Conservation (phyloP, 2,888 invertebrate species). For the Crocallis elinguaria region DNA sequence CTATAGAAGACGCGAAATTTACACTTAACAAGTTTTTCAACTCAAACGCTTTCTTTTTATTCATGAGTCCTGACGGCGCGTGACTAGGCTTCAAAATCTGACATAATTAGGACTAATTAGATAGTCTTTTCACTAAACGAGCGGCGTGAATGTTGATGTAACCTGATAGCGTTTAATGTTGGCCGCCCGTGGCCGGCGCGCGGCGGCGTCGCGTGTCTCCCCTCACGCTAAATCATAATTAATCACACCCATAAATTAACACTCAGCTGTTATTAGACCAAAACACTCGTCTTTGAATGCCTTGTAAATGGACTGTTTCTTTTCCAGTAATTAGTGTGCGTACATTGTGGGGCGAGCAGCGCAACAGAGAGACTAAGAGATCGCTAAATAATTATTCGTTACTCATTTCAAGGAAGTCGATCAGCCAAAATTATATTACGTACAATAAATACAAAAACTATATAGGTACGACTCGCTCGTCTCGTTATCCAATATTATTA, state of each 20-base stretch:
- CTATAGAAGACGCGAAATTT: neutral
- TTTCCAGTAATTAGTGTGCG: neutral
- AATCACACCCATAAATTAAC: slow-evolving; percentile 20
- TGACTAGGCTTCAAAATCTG: slow-evolving; percentile 1
- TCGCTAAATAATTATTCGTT: too few relatives aligned
- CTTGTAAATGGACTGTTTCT: neutral
- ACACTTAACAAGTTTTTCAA: too few relatives aligned
- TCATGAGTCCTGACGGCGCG: neutral
- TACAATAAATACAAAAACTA: too few relatives aligned
- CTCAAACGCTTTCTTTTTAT: neutral
- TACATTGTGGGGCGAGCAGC: too few relatives aligned
- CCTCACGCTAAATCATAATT: slow-evolving; percentile 33
- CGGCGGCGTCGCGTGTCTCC: slow-evolving; percentile 11
- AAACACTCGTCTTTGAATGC: slow-evolving; percentile 1
- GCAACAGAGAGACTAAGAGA: too few relatives aligned
- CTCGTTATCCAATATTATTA: too few relatives aligned
- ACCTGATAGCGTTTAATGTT: neutral
- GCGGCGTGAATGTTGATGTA: neutral
- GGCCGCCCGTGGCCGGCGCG: neutral
- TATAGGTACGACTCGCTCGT: too few relatives aligned
- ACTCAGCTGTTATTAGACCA: slow-evolving; percentile 9
- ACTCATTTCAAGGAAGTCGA: too few relatives aligned
- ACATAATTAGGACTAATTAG: neutral
- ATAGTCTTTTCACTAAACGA: neutral
- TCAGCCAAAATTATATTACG: too few relatives aligned